Base-by-base conservation (phyloP, 1,140 invertebrate genomes). In the Drosophila erecta region DNA sequence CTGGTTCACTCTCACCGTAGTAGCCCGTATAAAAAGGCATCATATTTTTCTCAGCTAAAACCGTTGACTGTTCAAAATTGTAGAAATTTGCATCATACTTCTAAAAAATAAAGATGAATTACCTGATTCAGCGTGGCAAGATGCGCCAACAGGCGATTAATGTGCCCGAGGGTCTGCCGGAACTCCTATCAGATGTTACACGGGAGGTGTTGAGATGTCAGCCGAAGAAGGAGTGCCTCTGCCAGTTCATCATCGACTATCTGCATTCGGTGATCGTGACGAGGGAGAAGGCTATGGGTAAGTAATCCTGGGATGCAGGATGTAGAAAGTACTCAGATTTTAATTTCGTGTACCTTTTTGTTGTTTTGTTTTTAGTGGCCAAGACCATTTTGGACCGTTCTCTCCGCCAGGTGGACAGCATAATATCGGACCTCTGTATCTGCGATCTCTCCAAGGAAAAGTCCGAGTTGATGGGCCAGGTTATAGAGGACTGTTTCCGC, bases 131-230 rank as follows among this genome's bases (percentile, higher is more conserved):
- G 44, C 90, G 79, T 27, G 85, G 81, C 11, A 92, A 85, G 60
- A 44, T 86, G 14, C 87, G 90, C 20, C 77, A 85, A n/a, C 90
- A 91, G 67, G 74, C 86, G 6, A 92, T 92, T 17, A 61, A 71
- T 43, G 84, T 90, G 20, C 95, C 95, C 1, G 94, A 95, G 66
- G 95, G 95, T 3, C 92, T 96, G 5, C 93, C 93, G 4, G 95
- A 96, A 92, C 91, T 96, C 15, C 94, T 95, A 89, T 92, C 94
- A 0, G 95, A 96, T 91, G 95, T 96, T 71, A 94, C 95, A 5
- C 93, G 95, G 37, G 95, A 96, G 92, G 95, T 95, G 5, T 80
- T 96, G 1, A 92, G 95, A 37, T 93, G 91, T 22, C 95, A 96
- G 75, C 95, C 95, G 0, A 78, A 87, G 22, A 92, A 95, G 27